Base-by-base conservation (phyloP, 2,797 vertebrate species). In the Sebastes umbrosus region DNA sequence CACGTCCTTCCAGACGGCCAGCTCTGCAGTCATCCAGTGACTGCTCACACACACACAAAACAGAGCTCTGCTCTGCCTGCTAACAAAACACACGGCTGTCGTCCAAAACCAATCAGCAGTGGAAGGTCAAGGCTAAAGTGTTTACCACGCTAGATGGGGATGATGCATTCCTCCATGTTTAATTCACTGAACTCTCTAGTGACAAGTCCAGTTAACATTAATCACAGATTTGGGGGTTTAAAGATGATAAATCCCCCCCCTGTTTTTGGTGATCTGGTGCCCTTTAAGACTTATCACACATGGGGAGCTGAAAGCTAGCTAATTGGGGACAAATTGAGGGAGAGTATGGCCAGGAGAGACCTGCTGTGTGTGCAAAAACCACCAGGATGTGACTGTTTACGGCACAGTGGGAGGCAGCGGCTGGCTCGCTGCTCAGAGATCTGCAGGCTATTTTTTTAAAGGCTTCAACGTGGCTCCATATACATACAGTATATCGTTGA, bases 61-160 rank as follows among this genome's bases (percentile, higher is more conserved):
- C 70, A 64, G 80, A 39, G 80, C 77, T 71, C 57, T 70, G 36
- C 82, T 43, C 50, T 62, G 65, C 66, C 77, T 29, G 64, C 63
- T 69, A 72, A 85, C 85, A 88, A 69, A 83, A 84, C 81, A 81
- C 68, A 83, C 50, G 43, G 75, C 82, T 79, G 64, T 82, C 22
- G 55, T 83, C 79, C 64, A 84, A 83, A 66, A 77, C 73, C 80
- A 76, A 85, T 80, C 82, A 89, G 64, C 72, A 77, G 78, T 11
- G 77, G 80, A 89, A 85, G 88, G 86, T 89, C 82, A 81, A 80
- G 81, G 75, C 75, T 84, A 87, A 89, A 87, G 68, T 83, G 83
- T 87, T 85, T 75, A 87, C 76, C 32, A 52, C 39, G 36, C 59
- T 72, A 78, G 39, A 67, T 69, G 29, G 24, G 57, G 66, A 80